Percentiles rank a stretch among this genome's conserved stretches.
These are phyloP conservation scores for Heteronetta atricapilla DNA, from an alignment of 2,113 vertebrate species.

Conservation along the genomic window DNA sequence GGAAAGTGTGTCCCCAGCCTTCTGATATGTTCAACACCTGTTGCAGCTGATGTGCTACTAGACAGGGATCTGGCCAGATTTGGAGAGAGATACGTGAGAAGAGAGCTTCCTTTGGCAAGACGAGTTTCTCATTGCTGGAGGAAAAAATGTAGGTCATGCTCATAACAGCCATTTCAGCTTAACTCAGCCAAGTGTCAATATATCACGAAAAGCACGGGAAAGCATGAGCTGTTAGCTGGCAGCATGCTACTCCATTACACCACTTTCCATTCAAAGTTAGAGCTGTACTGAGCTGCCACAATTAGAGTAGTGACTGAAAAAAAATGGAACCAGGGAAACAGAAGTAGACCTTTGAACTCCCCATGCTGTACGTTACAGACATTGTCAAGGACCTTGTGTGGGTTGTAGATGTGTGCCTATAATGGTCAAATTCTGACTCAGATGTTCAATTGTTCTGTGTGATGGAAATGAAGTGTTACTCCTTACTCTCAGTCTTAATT, in stretches of 20 bases:
- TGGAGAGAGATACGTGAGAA: not conserved
- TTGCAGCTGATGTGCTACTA: not conserved
- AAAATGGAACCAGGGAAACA: not conserved
- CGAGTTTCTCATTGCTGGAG: not conserved
- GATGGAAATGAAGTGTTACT: not conserved
- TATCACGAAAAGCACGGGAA: not conserved
- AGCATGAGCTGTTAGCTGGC: constrained; percentile 7
- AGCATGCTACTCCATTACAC: not conserved
- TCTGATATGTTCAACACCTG: not conserved
- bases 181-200: not conserved
- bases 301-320: not conserved
- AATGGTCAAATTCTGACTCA: not conserved
- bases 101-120: not conserved
- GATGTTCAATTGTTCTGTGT: not conserved
- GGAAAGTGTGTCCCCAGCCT: not conserved
- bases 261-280: not conserved
- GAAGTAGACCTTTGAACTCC: not conserved
- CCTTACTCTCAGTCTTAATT: not conserved
- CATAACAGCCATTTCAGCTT: not conserved
- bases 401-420: not conserved
- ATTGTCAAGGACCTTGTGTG: not conserved
- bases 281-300: not conserved
- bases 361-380: not conserved
- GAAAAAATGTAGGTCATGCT: not conserved
- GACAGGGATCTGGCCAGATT: not conserved